These are phyloP conservation scores for Zoanthus solanderi DNA, from an alignment of 92 coral and sea anemone species.

Conservation along the genomic window DNA sequence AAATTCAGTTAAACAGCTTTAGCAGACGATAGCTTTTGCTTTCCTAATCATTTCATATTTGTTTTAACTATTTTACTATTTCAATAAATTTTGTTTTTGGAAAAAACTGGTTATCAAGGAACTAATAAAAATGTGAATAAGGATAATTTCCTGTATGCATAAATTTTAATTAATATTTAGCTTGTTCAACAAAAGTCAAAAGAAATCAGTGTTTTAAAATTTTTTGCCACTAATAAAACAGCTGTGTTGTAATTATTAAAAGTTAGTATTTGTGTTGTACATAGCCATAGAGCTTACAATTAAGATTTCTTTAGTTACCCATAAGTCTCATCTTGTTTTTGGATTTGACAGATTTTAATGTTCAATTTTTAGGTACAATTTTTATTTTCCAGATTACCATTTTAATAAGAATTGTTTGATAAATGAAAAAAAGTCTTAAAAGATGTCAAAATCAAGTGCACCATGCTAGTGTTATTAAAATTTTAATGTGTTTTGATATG, in stretches of 20 bases:
- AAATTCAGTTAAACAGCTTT: neutral
- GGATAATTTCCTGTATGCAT: slow-evolving; percentile 1
- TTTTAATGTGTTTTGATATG: neutral
- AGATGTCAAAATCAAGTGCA: neutral
- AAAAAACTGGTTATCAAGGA: neutral
- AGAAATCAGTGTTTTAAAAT: neutral
- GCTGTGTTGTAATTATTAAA: neutral
- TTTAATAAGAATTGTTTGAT: neutral
- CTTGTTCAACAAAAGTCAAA: neutral
- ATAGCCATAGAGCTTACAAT: neutral
- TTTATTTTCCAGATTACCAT: neutral
- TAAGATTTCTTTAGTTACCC: neutral
- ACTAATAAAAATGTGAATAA: neutral
- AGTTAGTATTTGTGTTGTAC: neutral
- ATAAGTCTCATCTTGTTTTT: neutral
- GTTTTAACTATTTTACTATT: too few relatives aligned
- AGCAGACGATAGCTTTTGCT: neutral
- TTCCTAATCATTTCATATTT: too few relatives aligned
- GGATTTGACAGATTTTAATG: neutral
- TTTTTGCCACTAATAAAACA: neutral
- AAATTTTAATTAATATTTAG: neutral
- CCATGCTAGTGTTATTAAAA: neutral
- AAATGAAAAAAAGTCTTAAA: neutral
- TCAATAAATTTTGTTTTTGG: too few relatives aligned
- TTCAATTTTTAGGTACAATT: neutral